Percentiles rank a stretch among this genome's conserved stretches.
Conservation (phyloP, 2,888 invertebrate genomes). For the Kuschelorhynchus macadamiae region DNA sequence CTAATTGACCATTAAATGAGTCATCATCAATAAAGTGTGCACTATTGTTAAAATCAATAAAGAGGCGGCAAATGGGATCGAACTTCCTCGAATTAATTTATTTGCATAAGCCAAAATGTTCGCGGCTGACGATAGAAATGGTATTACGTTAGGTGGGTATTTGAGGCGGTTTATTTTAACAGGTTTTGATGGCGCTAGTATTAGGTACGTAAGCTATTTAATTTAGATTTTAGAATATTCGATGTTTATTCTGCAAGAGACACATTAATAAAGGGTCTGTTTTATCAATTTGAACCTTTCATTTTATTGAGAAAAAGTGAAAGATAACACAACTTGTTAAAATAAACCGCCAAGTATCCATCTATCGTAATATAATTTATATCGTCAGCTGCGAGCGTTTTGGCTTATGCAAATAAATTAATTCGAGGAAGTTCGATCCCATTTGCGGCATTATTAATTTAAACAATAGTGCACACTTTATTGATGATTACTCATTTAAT, state of each 20-base stretch:
- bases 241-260: too few relatives aligned
- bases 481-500: conserved; percentile 25
- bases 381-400: conserved; percentile 18
- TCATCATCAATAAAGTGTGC: conserved; percentile 17
- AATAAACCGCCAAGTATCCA: conserved; percentile 18
- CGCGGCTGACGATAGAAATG: conserved; percentile 10
- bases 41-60: conserved; percentile 36
- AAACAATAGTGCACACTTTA: conserved; percentile 27
- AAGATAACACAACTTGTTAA: not conserved
- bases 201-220: too few relatives aligned
- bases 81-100: conserved; percentile 58
- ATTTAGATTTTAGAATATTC: too few relatives aligned
- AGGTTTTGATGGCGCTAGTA: not conserved
- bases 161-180: conserved; percentile 9
- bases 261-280: too few relatives aligned
- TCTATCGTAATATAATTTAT: conserved; percentile 22
- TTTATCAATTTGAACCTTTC: too few relatives aligned
- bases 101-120: conserved; percentile 47
- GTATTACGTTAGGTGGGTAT: conserved; percentile 29
- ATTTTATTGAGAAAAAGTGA: too few relatives aligned
- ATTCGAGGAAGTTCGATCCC: conserved; percentile 59
- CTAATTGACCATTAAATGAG: conserved; percentile 28
- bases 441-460: conserved; percentile 39
- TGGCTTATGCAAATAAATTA: conserved; percentile 52
- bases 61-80: conserved; percentile 51